A percentile compares a stretch with the other conserved stretches of the same genome.
Evolutionary conservation across 2,888 invertebrate genomes (phyloP).

Genomic region (Noctua janthe): DNA sequence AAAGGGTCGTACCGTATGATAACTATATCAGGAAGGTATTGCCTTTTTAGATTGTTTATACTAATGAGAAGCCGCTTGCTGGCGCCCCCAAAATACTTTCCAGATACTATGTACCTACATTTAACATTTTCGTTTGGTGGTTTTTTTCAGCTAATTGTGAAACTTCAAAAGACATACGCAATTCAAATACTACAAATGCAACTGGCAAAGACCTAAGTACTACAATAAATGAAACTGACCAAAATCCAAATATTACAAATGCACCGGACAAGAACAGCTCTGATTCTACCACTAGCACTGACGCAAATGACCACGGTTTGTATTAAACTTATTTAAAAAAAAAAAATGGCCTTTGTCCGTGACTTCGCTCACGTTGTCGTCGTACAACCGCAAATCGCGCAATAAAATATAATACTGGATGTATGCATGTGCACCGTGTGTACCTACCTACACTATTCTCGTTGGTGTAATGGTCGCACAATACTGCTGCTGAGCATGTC

Average conservation of each 20-base stretch:
- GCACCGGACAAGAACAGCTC: too few species aligned
- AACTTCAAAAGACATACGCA: background rate
- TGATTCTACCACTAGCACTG: background rate
- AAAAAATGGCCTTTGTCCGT: background rate
- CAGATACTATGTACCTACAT: background rate
- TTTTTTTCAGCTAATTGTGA: background rate
- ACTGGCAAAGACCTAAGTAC: background rate
- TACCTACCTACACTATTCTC: background rate
- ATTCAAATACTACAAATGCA: background rate
- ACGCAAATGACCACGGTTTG: conserved; percentile 1
- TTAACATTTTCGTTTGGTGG: too few species aligned
- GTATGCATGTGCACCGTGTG: too few species aligned
- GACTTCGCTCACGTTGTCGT: background rate
- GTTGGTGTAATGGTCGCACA: background rate
- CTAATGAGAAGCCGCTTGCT: background rate
- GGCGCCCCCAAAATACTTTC: background rate
- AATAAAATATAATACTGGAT: background rate
- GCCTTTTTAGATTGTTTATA: background rate
- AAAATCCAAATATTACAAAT: background rate
- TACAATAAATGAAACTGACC: background rate
- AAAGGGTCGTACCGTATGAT: too few species aligned
- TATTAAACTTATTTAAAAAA: background rate
- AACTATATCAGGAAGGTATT: background rate
- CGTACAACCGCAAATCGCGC: background rate
- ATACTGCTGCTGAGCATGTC: background rate